Evolutionary conservation across 2,113 vertebrate species (phyloP).

Genomic region (Nettapus auritus): DNA sequence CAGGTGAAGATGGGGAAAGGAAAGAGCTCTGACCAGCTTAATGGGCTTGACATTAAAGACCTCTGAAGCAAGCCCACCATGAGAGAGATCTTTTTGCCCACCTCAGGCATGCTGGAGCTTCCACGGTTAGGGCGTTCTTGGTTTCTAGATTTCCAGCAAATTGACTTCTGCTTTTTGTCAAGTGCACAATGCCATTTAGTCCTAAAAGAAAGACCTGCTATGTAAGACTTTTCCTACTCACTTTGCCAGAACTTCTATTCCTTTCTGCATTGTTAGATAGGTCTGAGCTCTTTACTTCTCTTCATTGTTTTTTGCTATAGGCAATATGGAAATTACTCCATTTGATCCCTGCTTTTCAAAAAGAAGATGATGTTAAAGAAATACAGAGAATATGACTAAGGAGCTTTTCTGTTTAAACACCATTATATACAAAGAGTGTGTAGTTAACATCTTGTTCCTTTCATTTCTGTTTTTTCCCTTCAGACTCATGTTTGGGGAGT

Average conservation of each 20-base stretch:
- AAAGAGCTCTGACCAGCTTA: not conserved
- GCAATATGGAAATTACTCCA: conserved; percentile 5
- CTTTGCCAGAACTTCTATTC: not conserved
- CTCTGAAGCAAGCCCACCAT: not conserved
- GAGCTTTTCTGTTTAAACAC: conserved; percentile 1
- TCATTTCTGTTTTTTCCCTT: not conserved
- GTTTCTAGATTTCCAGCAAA: not conserved
- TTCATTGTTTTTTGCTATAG: not conserved
- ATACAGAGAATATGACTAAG: not conserved
- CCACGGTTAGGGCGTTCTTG: not conserved
- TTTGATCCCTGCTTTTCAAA: conserved; percentile 32
- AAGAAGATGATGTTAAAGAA: conserved; percentile 6
- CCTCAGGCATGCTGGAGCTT: not conserved
- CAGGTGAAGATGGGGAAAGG: not conserved
- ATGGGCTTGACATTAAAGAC: fast-evolving
- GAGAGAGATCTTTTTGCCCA: not conserved
- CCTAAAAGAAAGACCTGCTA: not conserved
- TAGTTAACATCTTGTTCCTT: conserved; percentile 23
- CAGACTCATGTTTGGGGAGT: not conserved
- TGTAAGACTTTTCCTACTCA: not conserved
- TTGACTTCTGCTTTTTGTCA: not conserved
- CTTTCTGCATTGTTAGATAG: not conserved
- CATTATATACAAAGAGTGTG: not conserved
- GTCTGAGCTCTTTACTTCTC: not conserved
- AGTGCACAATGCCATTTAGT: not conserved